Conservation (phyloP, 2,888 invertebrate species). For the Nephrotoma guestfalica region DNA sequence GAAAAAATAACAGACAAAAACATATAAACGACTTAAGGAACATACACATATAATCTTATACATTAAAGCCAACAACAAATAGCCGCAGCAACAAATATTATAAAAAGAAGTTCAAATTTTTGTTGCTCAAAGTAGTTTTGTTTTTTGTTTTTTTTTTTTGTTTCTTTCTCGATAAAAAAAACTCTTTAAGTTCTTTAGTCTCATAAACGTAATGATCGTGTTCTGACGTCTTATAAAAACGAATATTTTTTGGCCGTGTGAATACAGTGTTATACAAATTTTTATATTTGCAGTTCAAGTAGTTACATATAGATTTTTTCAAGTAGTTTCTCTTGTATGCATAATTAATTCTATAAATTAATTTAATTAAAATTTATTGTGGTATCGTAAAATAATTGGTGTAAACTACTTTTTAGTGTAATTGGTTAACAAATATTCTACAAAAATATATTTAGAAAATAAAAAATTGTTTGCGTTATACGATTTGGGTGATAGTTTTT, state of each 20-base stretch:
- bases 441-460: no score
- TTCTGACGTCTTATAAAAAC: slow-evolving; percentile 11
- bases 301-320: no score
- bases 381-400: no score
- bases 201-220: slow-evolving; percentile 13
- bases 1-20: background rate
- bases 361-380: no score
- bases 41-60: background rate
- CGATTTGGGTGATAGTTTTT: background rate
- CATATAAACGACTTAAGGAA: background rate
- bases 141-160: background rate
- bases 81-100: background rate
- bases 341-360: no score
- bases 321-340: no score
- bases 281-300: no score
- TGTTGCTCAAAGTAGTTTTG: background rate
- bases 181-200: slow-evolving; percentile 13
- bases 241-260: background rate
- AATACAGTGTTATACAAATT: background rate
- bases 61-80: background rate
- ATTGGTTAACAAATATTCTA: no score
- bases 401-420: no score
- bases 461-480: background rate
- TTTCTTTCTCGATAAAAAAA: slow-evolving; percentile 1
- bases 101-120: background rate